phyloP scores from a whole-genome alignment of 2,888 invertebrate species.

The Pyrocoelia pectoralis region DNA sequence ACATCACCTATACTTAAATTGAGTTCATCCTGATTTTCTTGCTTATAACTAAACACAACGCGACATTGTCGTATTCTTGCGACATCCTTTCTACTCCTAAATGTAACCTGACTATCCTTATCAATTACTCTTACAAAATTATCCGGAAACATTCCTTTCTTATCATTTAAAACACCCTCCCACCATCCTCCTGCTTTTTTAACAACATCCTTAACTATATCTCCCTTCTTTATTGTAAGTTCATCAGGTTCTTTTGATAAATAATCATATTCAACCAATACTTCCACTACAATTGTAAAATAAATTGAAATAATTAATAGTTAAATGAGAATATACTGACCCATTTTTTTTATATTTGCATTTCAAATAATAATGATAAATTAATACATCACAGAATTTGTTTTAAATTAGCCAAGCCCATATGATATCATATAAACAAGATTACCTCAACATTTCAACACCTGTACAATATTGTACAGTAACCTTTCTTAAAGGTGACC shows the following conservation, averaged over 20 bases:
- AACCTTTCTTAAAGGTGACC: slow-evolving; percentile 23
- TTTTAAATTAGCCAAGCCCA: slow-evolving; percentile 41
- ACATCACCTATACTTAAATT: slow-evolving; percentile 86
- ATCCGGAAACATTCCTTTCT: slow-evolving; percentile 91
- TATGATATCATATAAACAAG: slow-evolving; percentile 44
- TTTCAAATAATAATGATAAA: slow-evolving; percentile 3
- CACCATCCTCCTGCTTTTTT: slow-evolving; percentile 88
- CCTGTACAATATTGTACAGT: slow-evolving; percentile 18
- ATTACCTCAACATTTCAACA: slow-evolving; percentile 34
- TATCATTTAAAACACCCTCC: slow-evolving; percentile 84
- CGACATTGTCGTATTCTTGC: slow-evolving; percentile 72
- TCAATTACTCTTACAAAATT: slow-evolving; percentile 82
- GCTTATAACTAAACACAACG: slow-evolving; percentile 90
- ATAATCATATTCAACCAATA: slow-evolving; percentile 87
- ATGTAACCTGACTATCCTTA: slow-evolving; percentile 38
- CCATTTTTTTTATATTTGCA: slow-evolving; percentile 36
- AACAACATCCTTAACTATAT: slow-evolving; percentile 82
- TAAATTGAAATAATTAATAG: no score
- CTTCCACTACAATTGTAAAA: slow-evolving; percentile 68
- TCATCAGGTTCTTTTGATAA: slow-evolving; percentile 87
- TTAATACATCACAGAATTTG: slow-evolving; percentile 28
- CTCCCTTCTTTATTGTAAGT: slow-evolving; percentile 82
- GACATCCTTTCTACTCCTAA: slow-evolving; percentile 53
- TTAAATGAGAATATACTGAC: no score
- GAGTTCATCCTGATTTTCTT: slow-evolving; percentile 93